Conservation (phyloP, 2,113 vertebrate genomes). For the Eolophus roseicapilla region DNA sequence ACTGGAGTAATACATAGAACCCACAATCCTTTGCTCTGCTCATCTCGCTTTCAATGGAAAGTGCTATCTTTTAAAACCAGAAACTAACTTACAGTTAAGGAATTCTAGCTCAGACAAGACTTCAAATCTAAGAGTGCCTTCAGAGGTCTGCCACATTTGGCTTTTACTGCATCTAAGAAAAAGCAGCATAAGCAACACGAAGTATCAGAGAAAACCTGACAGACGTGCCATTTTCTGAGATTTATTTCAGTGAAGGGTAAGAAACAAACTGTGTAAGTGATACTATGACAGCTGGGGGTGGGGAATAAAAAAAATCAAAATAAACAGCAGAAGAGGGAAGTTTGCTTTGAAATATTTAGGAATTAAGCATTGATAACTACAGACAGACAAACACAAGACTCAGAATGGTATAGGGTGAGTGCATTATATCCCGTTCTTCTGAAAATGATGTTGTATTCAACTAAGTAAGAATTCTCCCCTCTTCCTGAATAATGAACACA, state of each 20-base stretch:
- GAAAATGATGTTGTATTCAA: background rate
- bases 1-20: background rate
- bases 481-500: background rate
- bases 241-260: constrained; percentile 33
- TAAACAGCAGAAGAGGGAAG: background rate
- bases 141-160: constrained; percentile 20
- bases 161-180: background rate
- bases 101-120: background rate
- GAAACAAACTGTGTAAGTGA: background rate
- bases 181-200: background rate
- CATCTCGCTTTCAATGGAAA: background rate
- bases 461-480: background rate
- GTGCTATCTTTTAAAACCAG: background rate
- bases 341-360: constrained; percentile 21
- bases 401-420: background rate
- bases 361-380: background rate
- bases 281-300: background rate
- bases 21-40: background rate
- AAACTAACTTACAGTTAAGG: background rate
- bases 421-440: background rate
- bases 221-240: constrained; percentile 32
- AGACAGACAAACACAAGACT: background rate
- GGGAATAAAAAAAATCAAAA: background rate
- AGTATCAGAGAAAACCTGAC: background rate
- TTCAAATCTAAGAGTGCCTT: background rate